Evolutionary conservation across 2,888 invertebrate genomes (phyloP).

Genomic region (Calliscelio sp.): DNA sequence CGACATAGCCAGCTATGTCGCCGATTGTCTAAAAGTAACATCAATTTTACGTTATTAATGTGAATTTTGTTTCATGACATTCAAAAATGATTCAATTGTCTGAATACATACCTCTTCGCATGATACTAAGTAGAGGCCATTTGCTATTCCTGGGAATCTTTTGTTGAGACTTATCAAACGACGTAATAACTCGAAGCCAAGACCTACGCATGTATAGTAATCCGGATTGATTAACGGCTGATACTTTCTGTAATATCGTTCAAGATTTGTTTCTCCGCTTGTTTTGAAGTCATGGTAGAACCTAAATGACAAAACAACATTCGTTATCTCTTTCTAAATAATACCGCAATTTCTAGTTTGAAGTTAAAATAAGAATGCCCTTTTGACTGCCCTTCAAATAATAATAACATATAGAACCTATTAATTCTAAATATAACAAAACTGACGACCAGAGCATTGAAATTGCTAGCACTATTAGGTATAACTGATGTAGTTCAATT

Average conservation of each 20-base stretch:
- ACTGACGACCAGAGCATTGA: no score
- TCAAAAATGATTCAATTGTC: no score
- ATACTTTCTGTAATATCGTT: constrained; percentile 92
- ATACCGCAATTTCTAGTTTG: no score
- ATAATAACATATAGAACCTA: no score
- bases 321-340: not conserved
- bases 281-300: constrained; percentile 87
- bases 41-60: no score
- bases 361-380: no score
- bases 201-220: constrained; percentile 95
- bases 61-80: no score
- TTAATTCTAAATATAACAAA: no score
- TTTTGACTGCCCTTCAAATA: no score
- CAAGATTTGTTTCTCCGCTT: constrained; percentile 89
- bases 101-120: constrained; percentile 92
- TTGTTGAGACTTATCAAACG: constrained; percentile 88
- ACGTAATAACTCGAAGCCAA: constrained; percentile 92
- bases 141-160: constrained; percentile 89
- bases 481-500: no score
- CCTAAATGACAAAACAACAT: constrained; percentile 84
- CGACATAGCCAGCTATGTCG: constrained; percentile 85
- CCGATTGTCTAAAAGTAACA: constrained; percentile 84
- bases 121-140: constrained; percentile 91
- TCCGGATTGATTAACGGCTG: constrained; percentile 91
- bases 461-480: no score